phyloP scores from a whole-genome alignment of 2,113 vertebrate genomes.

The Gobiocypris rarus region DNA sequence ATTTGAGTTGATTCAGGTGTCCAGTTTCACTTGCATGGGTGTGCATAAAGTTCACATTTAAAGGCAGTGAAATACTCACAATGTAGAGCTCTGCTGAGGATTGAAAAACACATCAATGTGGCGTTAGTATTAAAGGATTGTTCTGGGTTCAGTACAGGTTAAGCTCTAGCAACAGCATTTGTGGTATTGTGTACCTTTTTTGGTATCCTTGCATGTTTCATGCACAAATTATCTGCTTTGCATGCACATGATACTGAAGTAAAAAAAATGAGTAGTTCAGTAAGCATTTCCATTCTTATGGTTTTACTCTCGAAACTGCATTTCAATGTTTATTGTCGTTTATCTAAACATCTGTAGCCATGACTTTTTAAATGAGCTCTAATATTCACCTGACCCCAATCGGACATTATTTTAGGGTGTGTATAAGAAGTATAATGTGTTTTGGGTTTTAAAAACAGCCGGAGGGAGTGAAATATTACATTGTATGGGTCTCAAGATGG shows the following conservation, averaged over 20 bases:
- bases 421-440: not conserved
- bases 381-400: not conserved
- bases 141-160: not conserved
- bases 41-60: not conserved
- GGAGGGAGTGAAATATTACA: not conserved
- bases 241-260: not conserved
- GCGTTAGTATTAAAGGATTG: not conserved
- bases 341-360: not conserved
- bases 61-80: not conserved
- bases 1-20: not conserved
- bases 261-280: not conserved
- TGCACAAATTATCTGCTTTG: not conserved
- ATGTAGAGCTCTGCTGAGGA: slow-evolving; percentile 24
- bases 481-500: not conserved
- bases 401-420: not conserved
- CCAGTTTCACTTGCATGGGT: not conserved
- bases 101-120: slow-evolving; percentile 9
- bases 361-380: not conserved
- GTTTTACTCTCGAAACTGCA: not conserved
- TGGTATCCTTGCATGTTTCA: not conserved
- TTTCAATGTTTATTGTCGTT: not conserved
- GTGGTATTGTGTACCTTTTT: not conserved
- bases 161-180: not conserved
- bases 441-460: not conserved
- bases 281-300: not conserved